Conservation (phyloP, 2,113 vertebrate species). For the Vulpes vulpes region DNA sequence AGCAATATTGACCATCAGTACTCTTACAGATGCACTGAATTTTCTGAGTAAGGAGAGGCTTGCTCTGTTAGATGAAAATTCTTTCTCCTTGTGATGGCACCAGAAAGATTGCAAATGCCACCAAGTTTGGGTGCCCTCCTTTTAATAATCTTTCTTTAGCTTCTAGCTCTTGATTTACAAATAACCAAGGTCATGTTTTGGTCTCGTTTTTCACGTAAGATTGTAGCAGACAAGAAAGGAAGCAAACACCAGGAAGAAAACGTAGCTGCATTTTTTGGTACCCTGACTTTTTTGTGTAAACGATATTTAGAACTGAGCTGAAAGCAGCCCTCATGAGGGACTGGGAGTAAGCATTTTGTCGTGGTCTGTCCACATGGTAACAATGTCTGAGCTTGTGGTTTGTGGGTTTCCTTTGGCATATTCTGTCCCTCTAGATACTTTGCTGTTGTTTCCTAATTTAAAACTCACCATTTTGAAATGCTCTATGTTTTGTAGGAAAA, state of each 20-base stretch:
- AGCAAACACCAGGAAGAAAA: conserved; percentile 64
- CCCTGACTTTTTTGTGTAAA: conserved; percentile 23
- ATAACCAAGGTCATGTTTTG: not conserved
- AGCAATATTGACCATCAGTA: not conserved
- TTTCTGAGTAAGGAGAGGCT: conserved; percentile 25
- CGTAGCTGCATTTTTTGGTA: conserved; percentile 43
- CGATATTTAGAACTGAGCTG: conserved; percentile 45
- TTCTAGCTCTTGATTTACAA: not conserved
- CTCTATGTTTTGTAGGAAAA: conserved; percentile 63
- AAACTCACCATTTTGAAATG: conserved; percentile 76
- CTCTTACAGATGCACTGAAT: not conserved
- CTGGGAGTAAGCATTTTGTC: conserved; percentile 66
- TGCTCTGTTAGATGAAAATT: not conserved
- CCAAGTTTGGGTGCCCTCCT: not conserved
- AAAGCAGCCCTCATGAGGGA: conserved; percentile 54
- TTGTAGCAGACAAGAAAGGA: conserved; percentile 50
- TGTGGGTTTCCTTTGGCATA: conserved; percentile 82
- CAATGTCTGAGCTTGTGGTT: conserved; percentile 78
- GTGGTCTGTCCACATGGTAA: conserved; percentile 70
- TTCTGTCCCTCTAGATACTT: conserved; percentile 79
- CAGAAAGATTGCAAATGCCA: not conserved
- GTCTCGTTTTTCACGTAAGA: conserved; percentile 55
- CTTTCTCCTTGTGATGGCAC: not conserved
- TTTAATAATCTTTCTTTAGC: not conserved
- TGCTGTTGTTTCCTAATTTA: conserved; percentile 81